Evolutionary conservation across 2,113 vertebrate genomes (phyloP).

Genomic region (Phalacrocorax aristotelis): DNA sequence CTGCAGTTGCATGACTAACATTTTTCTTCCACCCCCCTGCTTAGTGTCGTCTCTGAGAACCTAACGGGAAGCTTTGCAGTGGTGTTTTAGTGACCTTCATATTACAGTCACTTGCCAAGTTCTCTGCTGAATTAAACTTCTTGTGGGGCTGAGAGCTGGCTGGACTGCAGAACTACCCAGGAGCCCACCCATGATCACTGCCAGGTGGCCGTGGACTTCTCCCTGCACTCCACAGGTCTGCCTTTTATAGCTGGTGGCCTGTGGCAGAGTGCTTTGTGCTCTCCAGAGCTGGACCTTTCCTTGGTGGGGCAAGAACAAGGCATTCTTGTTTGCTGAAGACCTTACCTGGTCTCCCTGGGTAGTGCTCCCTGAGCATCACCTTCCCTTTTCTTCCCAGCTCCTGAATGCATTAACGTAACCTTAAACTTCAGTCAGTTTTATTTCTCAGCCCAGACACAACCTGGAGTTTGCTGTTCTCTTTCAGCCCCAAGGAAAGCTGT

Average conservation of each 20-base stretch:
- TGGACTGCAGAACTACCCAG: background rate
- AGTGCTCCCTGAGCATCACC: background rate
- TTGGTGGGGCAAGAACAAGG: background rate
- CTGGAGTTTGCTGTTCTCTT: background rate
- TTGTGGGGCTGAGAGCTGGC: background rate
- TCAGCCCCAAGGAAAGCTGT: background rate
- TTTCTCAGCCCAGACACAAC: background rate
- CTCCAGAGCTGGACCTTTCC: background rate
- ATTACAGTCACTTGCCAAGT: background rate
- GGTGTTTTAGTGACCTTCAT: background rate
- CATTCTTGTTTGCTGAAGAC: background rate
- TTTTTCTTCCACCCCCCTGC: background rate
- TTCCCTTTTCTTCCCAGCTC: background rate
- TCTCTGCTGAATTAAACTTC: background rate
- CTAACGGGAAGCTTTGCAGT: background rate
- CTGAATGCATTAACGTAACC: background rate
- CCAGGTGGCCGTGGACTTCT: background rate
- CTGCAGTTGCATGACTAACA: background rate
- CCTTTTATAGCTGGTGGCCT: background rate
- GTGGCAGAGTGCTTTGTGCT: background rate
- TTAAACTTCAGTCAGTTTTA: background rate
- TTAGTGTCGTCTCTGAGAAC: background rate
- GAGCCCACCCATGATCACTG: background rate
- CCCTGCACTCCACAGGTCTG: background rate
- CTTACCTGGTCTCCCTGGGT: background rate